phyloP scores from a whole-genome alignment of 2,888 invertebrate species.

The Oxyscelio sp. region DNA sequence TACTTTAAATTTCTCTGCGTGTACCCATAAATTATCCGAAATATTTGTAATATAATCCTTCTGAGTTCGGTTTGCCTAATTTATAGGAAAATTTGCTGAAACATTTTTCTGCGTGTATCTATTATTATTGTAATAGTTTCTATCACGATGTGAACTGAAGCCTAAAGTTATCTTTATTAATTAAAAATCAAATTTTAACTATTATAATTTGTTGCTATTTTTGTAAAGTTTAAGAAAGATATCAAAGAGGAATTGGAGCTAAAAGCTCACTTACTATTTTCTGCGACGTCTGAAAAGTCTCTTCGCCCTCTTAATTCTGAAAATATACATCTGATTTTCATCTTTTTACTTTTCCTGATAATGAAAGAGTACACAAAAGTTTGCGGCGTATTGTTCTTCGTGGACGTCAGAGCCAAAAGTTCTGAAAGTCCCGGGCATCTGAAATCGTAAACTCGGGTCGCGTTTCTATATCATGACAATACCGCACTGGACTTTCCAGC shows the following conservation, averaged over 20 bases:
- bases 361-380: constrained; percentile 18
- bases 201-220: too few relatives aligned
- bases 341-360: neutral
- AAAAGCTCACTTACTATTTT: neutral
- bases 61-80: too few relatives aligned
- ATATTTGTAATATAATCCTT: too few relatives aligned
- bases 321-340: neutral
- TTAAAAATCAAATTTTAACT: too few relatives aligned
- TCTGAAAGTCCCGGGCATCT: constrained; percentile 13
- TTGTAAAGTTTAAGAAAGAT: too few relatives aligned
- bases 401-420: constrained; percentile 22
- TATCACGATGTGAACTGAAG: too few relatives aligned
- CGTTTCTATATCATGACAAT: constrained; percentile 17
- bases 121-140: too few relatives aligned
- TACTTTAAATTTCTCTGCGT: too few relatives aligned
- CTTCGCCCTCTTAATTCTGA: constrained; percentile 9
- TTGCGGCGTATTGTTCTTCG: constrained; percentile 25
- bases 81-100: too few relatives aligned
- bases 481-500: constrained; percentile 6
- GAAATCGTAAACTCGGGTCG: constrained; percentile 17
- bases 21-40: too few relatives aligned
- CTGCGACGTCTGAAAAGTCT: neutral
- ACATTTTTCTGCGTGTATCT: too few relatives aligned
- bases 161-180: too few relatives aligned
- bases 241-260: neutral